Base-by-base conservation (phyloP, 2,888 invertebrate genomes). In the Eumerus sabulonum region DNA sequence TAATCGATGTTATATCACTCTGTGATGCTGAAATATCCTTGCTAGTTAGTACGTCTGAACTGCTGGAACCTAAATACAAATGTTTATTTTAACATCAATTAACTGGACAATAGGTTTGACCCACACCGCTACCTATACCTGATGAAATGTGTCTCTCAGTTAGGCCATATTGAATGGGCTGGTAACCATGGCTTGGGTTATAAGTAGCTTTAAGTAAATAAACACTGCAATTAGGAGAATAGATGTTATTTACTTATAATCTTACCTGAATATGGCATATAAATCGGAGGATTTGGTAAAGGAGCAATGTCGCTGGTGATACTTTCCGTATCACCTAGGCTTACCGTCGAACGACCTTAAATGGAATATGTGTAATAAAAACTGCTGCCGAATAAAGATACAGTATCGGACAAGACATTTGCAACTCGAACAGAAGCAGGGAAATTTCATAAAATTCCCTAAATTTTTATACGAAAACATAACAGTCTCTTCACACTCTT, bases 1-100 rank as follows among this genome's bases (percentile, higher is more conserved):
- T 89, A 76, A 89, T 89, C 82, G 89, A 89, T 84, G 89, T 89
- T 71, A 89, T 88, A 84, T 89, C 89, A 85, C 89, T 88, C 84
- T 89, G 88, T 82, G 89, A 89, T 82, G 89, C 89, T 59, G 89
- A 88, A 84, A 89, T 89, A 83, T 89, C 89, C 86, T 89, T 89
- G 83, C 88, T 89, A 82, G 89, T 89, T 68, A 89, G 85, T 51
- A 89, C 89, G 84, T 89, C 89, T 50, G 89, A 89, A 79, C 89
- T 88, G 83, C 89, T 88, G 70, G 89, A 89, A 36, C 89, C 89
- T 82, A 57, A 14, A 64, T 73, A 54, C n/a, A n/a, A n/a, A n/a
- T n/a, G n/a, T n/a, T n/a, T n/a, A n/a, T n/a, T n/a, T n/a, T n/a
- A n/a, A n/a, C n/a, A n/a, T n/a, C n/a, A n/a, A n/a, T n/a, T n/a